These are phyloP conservation scores for Geococcyx californianus DNA, from an alignment of 2,113 vertebrate species.

Conservation along the genomic window DNA sequence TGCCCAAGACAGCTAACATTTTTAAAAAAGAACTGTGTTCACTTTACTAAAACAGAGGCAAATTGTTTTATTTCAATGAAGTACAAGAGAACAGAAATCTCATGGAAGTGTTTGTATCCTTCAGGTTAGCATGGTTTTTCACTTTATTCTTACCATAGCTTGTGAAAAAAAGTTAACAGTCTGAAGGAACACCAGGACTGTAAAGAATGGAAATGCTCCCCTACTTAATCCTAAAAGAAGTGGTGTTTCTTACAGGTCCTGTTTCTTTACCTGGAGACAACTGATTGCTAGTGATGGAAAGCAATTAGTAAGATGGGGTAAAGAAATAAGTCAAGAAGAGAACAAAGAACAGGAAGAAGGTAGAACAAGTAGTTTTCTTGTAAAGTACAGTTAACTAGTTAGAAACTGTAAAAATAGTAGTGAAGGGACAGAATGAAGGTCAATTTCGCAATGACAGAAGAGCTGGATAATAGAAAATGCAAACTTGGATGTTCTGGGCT, in stretches of 20 bases:
- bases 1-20: not conserved
- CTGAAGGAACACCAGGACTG: not conserved
- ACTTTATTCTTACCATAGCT: not conserved
- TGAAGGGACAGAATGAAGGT: not conserved
- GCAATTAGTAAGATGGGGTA: not conserved
- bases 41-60: not conserved
- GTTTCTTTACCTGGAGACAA: not conserved
- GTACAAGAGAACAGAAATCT: not conserved
- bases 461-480: not conserved
- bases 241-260: not conserved
- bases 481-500: not conserved
- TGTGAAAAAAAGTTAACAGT: not conserved
- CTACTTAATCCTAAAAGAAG: not conserved
- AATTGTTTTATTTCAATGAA: not conserved
- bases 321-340: not conserved
- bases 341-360: not conserved
- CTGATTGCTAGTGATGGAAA: not conserved
- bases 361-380: not conserved
- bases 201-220: not conserved
- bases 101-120: not conserved
- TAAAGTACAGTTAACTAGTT: not conserved
- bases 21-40: not conserved
- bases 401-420: not conserved
- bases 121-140: not conserved
- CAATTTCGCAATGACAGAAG: not conserved